Evolutionary conservation across 2,113 vertebrate genomes (phyloP).

Genomic region (Agapornis roseicollis): DNA sequence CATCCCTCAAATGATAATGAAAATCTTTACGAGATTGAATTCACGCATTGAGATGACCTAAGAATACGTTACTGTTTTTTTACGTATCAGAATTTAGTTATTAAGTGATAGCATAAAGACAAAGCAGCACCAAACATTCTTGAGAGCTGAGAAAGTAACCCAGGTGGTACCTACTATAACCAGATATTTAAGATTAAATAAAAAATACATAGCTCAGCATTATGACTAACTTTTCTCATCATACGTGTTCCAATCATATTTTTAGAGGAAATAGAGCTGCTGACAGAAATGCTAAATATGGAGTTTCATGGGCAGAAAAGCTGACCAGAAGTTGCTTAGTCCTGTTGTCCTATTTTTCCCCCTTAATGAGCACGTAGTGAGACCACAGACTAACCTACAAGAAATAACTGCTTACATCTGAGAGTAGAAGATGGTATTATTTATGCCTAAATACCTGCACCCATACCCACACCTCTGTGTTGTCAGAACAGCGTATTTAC

Average conservation of each 20-base stretch:
- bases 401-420: not conserved
- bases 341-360: not conserved
- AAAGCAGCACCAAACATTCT: not conserved
- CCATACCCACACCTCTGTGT: not conserved
- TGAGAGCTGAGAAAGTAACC: not conserved
- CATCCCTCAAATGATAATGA: slow-evolving; percentile 20
- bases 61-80: not conserved
- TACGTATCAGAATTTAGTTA: not conserved
- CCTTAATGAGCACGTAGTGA: not conserved
- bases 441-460: not conserved
- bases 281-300: not conserved
- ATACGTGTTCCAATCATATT: fast-evolving
- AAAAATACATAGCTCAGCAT: not conserved
- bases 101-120: not conserved
- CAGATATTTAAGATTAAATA: not conserved
- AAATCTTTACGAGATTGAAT: not conserved
- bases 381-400: not conserved
- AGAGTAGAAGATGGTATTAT: not conserved
- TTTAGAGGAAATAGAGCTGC: not conserved
- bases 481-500: not conserved
- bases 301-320: not conserved
- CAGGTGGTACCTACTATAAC: not conserved
- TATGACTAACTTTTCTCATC: not conserved
- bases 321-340: not conserved
- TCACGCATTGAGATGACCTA: not conserved